A percentile compares a stretch with the other conserved stretches of the same genome.
These are phyloP conservation scores for Microcebus ravelobensis DNA, from an alignment of 2,113 vertebrate species.

Conservation along the genomic window DNA sequence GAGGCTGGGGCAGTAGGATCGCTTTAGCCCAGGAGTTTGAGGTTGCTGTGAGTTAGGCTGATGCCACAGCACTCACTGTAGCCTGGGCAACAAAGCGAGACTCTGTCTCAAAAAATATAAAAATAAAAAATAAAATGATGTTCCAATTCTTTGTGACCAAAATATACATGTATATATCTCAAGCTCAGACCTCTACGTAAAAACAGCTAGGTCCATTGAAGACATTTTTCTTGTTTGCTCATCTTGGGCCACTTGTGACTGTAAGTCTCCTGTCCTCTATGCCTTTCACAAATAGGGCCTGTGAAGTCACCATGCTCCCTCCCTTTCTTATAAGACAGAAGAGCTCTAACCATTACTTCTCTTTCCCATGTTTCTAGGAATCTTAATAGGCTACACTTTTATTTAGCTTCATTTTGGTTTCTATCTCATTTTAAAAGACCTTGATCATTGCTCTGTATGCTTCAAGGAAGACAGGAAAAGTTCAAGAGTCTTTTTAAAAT, in stretches of 20 bases:
- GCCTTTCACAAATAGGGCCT: neutral
- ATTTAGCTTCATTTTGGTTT: neutral
- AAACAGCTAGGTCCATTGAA: neutral
- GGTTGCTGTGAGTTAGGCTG: too few species aligned
- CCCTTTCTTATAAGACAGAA: neutral
- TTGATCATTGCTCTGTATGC: neutral
- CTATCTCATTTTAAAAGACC: neutral
- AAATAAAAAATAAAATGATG: neutral
- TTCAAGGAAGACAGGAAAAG: neutral
- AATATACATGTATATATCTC: neutral
- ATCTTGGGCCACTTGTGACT: neutral
- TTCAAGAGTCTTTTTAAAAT: neutral
- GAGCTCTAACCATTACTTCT: neutral
- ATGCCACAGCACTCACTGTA: too few species aligned
- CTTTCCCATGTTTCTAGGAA: neutral
- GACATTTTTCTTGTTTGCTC: neutral
- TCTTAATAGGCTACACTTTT: neutral
- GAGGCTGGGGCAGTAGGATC: too few species aligned
- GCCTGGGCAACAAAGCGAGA: too few species aligned
- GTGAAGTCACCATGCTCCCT: neutral
- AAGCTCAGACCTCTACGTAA: neutral
- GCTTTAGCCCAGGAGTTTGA: too few species aligned
- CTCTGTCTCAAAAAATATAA: too few species aligned
- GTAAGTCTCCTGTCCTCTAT: neutral
- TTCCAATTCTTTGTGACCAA: neutral